A percentile compares a stretch with the other conserved stretches of the same genome.
Conservation (phyloP, 1,140 invertebrate species). For the Drosophila athabasca region DNA sequence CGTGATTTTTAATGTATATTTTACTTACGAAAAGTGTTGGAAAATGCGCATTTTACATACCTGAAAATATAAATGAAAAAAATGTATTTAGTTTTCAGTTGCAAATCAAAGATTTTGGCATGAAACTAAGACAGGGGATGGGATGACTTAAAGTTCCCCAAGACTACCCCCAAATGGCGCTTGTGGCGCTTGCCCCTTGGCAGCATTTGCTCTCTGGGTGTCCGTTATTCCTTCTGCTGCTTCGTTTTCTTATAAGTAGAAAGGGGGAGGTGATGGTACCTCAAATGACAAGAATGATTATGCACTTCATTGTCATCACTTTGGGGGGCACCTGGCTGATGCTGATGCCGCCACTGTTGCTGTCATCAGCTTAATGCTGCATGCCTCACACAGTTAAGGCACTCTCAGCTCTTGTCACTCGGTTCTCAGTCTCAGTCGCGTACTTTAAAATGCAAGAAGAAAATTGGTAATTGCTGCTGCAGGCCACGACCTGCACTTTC, state of each 20-base stretch:
- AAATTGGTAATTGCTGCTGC: conserved; percentile 79
- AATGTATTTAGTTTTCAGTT: conserved; percentile 20
- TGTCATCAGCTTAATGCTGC: conserved; percentile 64
- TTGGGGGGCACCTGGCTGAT: not conserved
- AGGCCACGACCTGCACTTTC: conserved; percentile 31
- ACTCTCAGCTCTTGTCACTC: too few relatives aligned
- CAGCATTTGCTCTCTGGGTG: too few relatives aligned
- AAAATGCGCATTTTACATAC: conserved; percentile 48
- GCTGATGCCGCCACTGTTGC: conserved; percentile 6
- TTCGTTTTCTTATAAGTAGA: too few relatives aligned
- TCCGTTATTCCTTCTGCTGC: too few relatives aligned
- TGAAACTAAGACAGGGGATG: not conserved
- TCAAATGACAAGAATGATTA: conserved; percentile 53
- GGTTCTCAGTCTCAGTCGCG: too few relatives aligned
- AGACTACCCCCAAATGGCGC: too few relatives aligned
- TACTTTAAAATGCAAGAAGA: conserved; percentile 67
- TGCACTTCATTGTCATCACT: conserved; percentile 35
- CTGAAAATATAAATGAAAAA: conserved; percentile 40
- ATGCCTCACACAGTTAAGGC: conserved; percentile 34
- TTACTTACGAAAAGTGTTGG: conserved; percentile 48
- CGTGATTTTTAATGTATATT: conserved; percentile 23
- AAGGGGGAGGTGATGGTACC: not conserved
- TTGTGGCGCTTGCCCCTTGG: too few relatives aligned
- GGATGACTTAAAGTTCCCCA: not conserved
- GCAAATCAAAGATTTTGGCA: not conserved